Percentiles rank a stretch among this genome's conserved stretches.
Evolutionary conservation across 2,797 vertebrate species (phyloP).

Genomic region (Sebastes kiyomatsui): DNA sequence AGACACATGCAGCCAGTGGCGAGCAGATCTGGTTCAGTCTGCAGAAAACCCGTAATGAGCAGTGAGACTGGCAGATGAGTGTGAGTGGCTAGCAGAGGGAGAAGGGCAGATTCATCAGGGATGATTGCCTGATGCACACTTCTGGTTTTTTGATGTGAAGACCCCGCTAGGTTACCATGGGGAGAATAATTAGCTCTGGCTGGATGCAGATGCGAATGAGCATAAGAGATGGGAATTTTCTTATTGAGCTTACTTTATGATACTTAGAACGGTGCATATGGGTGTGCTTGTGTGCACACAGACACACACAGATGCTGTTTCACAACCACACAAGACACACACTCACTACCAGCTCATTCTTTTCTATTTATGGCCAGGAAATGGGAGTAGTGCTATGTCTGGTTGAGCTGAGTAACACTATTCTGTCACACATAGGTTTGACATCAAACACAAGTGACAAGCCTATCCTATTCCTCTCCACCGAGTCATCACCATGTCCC

Average conservation of each 20-base stretch:
- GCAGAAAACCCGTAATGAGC: slow-evolving; percentile 69
- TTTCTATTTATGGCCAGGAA: slow-evolving; percentile 78
- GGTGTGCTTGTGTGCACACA: slow-evolving; percentile 34
- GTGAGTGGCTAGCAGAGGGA: slow-evolving; percentile 77
- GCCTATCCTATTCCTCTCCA: slow-evolving; percentile 79
- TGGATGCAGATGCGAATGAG: slow-evolving; percentile 77
- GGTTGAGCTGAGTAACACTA: slow-evolving; percentile 82
- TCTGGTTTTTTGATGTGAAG: slow-evolving; percentile 78
- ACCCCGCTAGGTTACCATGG: slow-evolving; percentile 78
- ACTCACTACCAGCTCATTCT: slow-evolving; percentile 61
- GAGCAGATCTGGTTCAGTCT: slow-evolving; percentile 66
- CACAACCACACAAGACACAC: slow-evolving; percentile 46
- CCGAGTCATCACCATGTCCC: slow-evolving; percentile 83
- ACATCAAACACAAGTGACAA: slow-evolving; percentile 83
- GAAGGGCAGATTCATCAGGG: slow-evolving; percentile 82
- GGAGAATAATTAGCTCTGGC: slow-evolving; percentile 81
- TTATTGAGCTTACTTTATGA: slow-evolving; percentile 71
- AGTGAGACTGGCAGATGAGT: slow-evolving; percentile 74
- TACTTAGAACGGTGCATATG: slow-evolving; percentile 57
- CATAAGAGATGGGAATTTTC: slow-evolving; percentile 69
- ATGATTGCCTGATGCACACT: slow-evolving; percentile 80
- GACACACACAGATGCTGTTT: slow-evolving; percentile 38
- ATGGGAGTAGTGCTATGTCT: slow-evolving; percentile 75
- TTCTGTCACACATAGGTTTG: slow-evolving; percentile 83
- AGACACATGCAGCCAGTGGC: slow-evolving; percentile 63